Evolutionary conservation across 2,888 invertebrate genomes (phyloP), one percentile per base, ranked within the genome.

Genomic region (Gonocerus acuteangulatus): DNA sequence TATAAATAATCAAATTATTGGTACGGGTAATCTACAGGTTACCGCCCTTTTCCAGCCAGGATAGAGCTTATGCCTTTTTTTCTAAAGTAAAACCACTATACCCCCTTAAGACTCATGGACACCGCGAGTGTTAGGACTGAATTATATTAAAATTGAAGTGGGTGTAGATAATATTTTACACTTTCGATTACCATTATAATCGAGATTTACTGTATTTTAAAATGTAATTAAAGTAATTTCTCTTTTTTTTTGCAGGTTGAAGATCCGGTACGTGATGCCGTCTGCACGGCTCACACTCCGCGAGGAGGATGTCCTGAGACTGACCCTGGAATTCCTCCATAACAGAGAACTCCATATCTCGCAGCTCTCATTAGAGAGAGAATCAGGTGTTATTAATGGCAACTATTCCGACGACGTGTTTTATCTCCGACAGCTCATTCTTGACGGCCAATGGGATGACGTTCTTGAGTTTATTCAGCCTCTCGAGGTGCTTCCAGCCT

Each of bases 391-490:
- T 66, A 92, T 93, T 73, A 95, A 95, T 75, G 93, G 93, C 61
- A 85, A 87, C 72, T 95, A 84, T 74, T 92, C 93, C 13, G 94
- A 95, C 75, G 96, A 96, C 75, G 86, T 94, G 39, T 81, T 96
- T 48, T 96, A 96, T 75, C 79, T 96, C 18, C 82, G 95, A 16
- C 95, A 95, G 75, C 82, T 96, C 57, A 94, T 96, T 68, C 82
- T 96, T 59, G 96, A 96, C 74, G 96, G 96, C 16, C 94, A 95
- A 76, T 96, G 96, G 96, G 95, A 96, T 75, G 95, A 95, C 74
- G 95, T 92, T 1, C 77, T 95, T 63, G 95, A 95, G 73, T 96
- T 96, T 75, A 89, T 95, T 63, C 93, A 95, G 76, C 96, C 96
- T 0, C 78, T 96, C 58, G 88, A 89, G 72, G 83, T 86, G 9